These are phyloP conservation scores for Xiphydria camelus DNA, from an alignment of 2,888 invertebrate genomes.

Conservation along the genomic window DNA sequence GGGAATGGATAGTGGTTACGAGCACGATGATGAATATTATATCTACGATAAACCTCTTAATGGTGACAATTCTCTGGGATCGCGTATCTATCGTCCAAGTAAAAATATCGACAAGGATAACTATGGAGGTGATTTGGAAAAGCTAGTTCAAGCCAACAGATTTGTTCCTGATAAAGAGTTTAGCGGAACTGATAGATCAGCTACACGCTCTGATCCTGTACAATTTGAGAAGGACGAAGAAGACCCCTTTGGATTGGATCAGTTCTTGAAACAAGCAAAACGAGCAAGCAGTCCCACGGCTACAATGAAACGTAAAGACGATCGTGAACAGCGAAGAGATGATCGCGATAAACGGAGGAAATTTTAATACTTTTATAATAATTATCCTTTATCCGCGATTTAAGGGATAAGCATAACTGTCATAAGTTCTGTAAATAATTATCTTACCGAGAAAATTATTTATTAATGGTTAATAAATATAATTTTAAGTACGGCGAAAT, in stretches of 20 bases:
- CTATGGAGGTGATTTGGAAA: slow-evolving; percentile 89
- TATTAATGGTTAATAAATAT: too few species aligned
- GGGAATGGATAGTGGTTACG: slow-evolving; percentile 94
- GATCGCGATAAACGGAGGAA: slow-evolving; percentile 51
- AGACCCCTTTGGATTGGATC: slow-evolving; percentile 98
- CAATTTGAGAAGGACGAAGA: slow-evolving; percentile 87
- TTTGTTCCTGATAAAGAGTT: slow-evolving; percentile 99
- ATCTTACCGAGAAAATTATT: too few species aligned
- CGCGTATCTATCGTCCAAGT: slow-evolving; percentile 87
- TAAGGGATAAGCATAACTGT: too few species aligned
- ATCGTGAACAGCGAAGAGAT: slow-evolving; percentile 47
- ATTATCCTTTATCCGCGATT: too few species aligned
- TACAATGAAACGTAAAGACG: slow-evolving; percentile 65
- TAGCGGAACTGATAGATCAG: slow-evolving; percentile 81
- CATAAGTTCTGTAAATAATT: too few species aligned
- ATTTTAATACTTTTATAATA: too few species aligned
- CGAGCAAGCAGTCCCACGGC: slow-evolving; percentile 68
- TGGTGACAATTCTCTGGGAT: slow-evolving; percentile 80
- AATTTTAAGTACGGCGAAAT: too few species aligned
- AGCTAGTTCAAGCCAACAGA: slow-evolving; percentile 83
- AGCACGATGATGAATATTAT: slow-evolving; percentile 95
- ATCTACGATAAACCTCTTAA: slow-evolving; percentile 99
- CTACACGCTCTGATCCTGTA: slow-evolving; percentile 86
- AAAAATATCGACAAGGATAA: slow-evolving; percentile 87
- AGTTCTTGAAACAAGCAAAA: slow-evolving; percentile 97